Percentiles rank a stretch among this genome's conserved stretches.
Conservation (phyloP, 1,140 invertebrate genomes). For the Drosophila kanapiae region DNA sequence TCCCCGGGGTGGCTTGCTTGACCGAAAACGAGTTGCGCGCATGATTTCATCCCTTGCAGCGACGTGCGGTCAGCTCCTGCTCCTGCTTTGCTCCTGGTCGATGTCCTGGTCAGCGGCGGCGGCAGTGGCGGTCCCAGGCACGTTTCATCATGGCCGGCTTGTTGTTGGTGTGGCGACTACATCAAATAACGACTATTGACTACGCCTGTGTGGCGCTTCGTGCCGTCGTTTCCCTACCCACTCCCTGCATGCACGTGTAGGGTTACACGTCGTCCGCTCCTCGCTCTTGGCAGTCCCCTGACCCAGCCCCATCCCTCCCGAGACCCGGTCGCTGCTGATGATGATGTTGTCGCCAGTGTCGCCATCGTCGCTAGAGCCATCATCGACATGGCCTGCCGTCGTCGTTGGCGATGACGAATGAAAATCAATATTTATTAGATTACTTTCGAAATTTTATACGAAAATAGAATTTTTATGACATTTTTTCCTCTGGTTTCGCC, state of each 20-base stretch:
- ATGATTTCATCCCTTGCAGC: slow-evolving; percentile 85
- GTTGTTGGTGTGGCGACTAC: slow-evolving; percentile 78
- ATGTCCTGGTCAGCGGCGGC: slow-evolving; percentile 71
- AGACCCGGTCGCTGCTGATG: slow-evolving; percentile 42
- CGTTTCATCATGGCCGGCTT: slow-evolving; percentile 78
- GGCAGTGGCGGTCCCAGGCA: slow-evolving; percentile 58
- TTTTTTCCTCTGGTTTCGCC: slow-evolving; percentile 46
- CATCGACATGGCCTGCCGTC: slow-evolving; percentile 40
- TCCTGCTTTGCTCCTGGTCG: slow-evolving; percentile 21
- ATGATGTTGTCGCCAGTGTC: slow-evolving; percentile 64
- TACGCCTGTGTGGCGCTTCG: slow-evolving; percentile 61
- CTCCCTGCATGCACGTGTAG: slow-evolving; percentile 67
- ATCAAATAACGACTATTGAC: slow-evolving; percentile 84
- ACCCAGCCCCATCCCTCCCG: slow-evolving; percentile 6
- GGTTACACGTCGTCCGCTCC: slow-evolving; percentile 59
- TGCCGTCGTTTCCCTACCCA: slow-evolving; percentile 45
- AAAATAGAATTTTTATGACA: slow-evolving; percentile 84
- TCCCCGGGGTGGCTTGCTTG: slow-evolving; percentile 41
- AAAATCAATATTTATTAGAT: slow-evolving; percentile 85
- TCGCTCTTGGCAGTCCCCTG: not conserved
- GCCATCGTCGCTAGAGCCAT: slow-evolving; percentile 54
- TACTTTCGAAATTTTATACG: slow-evolving; percentile 85
- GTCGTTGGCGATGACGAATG: slow-evolving; percentile 77
- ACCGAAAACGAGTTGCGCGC: slow-evolving; percentile 80
- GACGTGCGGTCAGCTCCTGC: slow-evolving; percentile 68